phyloP scores from a whole-genome alignment of 2,888 invertebrate genomes.

The Trichopria drosophilae region DNA sequence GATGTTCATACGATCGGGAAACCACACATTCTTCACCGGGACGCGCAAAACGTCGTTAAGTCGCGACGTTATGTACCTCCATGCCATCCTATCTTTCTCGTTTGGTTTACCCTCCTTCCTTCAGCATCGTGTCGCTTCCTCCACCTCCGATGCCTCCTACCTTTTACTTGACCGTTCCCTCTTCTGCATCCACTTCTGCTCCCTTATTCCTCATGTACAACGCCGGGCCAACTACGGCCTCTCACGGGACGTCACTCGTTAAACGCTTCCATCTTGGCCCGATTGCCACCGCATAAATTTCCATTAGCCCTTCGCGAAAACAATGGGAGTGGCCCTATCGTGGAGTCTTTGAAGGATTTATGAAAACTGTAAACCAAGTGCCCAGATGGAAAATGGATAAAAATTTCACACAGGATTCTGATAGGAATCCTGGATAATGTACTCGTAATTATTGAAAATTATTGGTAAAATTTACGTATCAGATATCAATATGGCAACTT shows the following conservation, averaged over 20 bases:
- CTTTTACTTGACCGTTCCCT: too few species aligned
- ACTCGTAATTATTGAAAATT: too few species aligned
- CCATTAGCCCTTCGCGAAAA: slow-evolving; percentile 40
- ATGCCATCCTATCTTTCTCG: slow-evolving; percentile 1
- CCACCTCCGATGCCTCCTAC: background rate
- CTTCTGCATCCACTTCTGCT: slow-evolving; percentile 5
- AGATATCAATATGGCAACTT: too few species aligned
- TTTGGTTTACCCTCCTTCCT: slow-evolving; percentile 2
- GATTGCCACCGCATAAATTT: slow-evolving; percentile 44
- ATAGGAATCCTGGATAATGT: too few species aligned
- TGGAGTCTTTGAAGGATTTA: too few species aligned
- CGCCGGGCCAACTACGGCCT: slow-evolving; percentile 30
- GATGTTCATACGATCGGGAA: slow-evolving; percentile 37
- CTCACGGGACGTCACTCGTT: slow-evolving; percentile 39
- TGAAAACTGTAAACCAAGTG: too few species aligned
- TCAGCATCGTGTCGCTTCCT: slow-evolving; percentile 5
- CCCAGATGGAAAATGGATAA: too few species aligned
- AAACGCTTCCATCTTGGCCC: slow-evolving; percentile 42
- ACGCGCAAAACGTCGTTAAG: slow-evolving; percentile 46
- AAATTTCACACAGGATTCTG: too few species aligned
- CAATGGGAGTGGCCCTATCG: slow-evolving; percentile 40
- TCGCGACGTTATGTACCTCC: slow-evolving; percentile 23
- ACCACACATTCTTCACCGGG: slow-evolving; percentile 44
- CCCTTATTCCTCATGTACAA: slow-evolving; percentile 20
- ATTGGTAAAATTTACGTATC: too few species aligned